Evolutionary conservation across 2,888 invertebrate species (phyloP).

Genomic region (Pheosia tremula): DNA sequence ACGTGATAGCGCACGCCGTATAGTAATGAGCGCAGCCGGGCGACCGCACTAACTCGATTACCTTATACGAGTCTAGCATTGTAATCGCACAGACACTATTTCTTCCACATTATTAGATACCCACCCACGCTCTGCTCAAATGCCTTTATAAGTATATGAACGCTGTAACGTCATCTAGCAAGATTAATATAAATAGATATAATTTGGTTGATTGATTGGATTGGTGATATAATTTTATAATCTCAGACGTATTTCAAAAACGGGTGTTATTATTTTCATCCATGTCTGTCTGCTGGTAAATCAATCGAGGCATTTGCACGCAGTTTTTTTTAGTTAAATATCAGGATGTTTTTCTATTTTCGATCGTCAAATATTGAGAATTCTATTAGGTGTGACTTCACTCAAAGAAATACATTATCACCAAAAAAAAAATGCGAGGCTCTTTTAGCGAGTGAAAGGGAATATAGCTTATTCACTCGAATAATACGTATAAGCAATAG

Average conservation of each 20-base stretch:
- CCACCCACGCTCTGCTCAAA: conserved; percentile 42
- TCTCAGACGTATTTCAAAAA: too few species aligned
- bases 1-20: conserved; percentile 57
- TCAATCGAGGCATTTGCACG: too few species aligned
- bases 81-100: conserved; percentile 70
- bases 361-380: too few species aligned
- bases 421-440: too few species aligned
- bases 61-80: conserved; percentile 75
- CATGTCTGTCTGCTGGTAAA: too few species aligned
- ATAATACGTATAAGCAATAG: conserved; percentile 10
- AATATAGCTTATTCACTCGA: conserved; percentile 11
- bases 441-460: background rate
- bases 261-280: too few species aligned
- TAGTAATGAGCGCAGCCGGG: conserved; percentile 65
- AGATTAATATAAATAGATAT: background rate
- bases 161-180: conserved; percentile 15
- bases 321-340: too few species aligned
- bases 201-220: too few species aligned
- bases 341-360: too few species aligned
- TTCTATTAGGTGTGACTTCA: too few species aligned
- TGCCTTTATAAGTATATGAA: conserved; percentile 29
- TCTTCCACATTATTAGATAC: conserved; percentile 70
- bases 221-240: too few species aligned
- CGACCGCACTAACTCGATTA: conserved; percentile 78
- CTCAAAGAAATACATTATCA: too few species aligned